Evolutionary conservation across 2,113 vertebrate species (phyloP), one percentile per base, ranked within the genome.

Genomic region (Lipophrys pholis): DNA sequence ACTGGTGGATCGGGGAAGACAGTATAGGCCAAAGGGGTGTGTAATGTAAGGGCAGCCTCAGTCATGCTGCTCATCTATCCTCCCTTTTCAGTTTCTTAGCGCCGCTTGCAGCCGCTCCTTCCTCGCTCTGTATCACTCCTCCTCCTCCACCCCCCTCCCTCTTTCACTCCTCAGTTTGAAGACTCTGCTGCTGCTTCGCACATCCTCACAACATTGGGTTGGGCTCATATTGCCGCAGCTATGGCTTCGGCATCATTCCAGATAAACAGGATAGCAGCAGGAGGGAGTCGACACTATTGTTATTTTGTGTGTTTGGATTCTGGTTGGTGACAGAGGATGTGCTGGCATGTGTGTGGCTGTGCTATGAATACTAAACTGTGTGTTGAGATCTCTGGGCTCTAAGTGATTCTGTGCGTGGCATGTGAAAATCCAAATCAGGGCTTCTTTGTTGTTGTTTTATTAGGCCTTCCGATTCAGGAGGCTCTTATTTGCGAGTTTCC

Each of bases 361-460:
- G 85, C 30, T 36, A 39, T 55, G 80, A 83, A 87, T 81, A 69
- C 58, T 69, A 81, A 81, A 73, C 69, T 50, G 54, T 2, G 57
- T 15, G 67, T 69, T 36, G 57, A 52, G 73, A 66, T 78, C 56
- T 60, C 45, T 9, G 7, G 65, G 61, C 65, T 76, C 49, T 38
- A 10, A 49, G 70, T 55, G 11, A 12, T 48, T 63, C 41, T 80
- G 42, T 59, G 48, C 11, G 9, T 63, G 56, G 48, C 51, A 52
- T 45, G 57, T 74, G 38, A 6, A 67, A 42, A 57, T 61, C 40
- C 21, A 30, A 30, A 30, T 30, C 21, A 30, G 21, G 21, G 21
- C 21, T 30, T 4, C 21, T 30, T 30, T 30, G 2, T 30, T 30
- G 21, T 30, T 30, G 21, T 30, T 46, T 30, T 30, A 30, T 30